phyloP scores from a whole-genome alignment of 2,888 invertebrate species.

The Icerya purchasi region DNA sequence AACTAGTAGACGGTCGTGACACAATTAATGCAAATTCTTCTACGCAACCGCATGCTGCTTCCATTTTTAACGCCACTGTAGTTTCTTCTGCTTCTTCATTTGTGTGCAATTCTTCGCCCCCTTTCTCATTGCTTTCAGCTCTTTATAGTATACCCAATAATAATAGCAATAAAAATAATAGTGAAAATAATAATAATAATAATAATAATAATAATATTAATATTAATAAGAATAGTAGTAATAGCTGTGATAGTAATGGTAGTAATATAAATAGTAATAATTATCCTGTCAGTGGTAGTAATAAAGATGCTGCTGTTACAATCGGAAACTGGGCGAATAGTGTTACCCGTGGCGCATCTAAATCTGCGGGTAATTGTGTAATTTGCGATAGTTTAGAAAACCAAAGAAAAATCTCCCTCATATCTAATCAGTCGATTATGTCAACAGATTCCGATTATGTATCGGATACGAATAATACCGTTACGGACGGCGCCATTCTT shows the following conservation, averaged over 20 bases:
- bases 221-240: not conserved
- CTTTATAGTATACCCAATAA: no score
- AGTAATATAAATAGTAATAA: not conserved
- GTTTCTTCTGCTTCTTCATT: no score
- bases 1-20: no score
- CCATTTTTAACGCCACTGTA: no score
- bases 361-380: slow-evolving; percentile 7
- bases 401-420: slow-evolving; percentile 15
- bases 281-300: no score
- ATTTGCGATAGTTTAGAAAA: slow-evolving; percentile 10
- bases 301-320: slow-evolving; percentile 6
- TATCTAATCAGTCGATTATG: slow-evolving; percentile 15
- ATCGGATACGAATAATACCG: slow-evolving; percentile 14
- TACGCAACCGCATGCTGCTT: no score
- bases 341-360: not conserved
- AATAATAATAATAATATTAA: not conserved
- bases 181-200: not conserved
- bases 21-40: no score
- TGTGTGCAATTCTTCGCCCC: no score
- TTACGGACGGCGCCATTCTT: no score
- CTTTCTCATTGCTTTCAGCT: no score
- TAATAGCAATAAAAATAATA: not conserved
- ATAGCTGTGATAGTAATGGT: not conserved
- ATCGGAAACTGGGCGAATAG: slow-evolving; percentile 11
- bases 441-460: slow-evolving; percentile 16